A percentile compares a stretch with the other conserved stretches of the same genome.
phyloP scores from a whole-genome alignment of 2,113 vertebrate species.

The Hylia prasina region DNA sequence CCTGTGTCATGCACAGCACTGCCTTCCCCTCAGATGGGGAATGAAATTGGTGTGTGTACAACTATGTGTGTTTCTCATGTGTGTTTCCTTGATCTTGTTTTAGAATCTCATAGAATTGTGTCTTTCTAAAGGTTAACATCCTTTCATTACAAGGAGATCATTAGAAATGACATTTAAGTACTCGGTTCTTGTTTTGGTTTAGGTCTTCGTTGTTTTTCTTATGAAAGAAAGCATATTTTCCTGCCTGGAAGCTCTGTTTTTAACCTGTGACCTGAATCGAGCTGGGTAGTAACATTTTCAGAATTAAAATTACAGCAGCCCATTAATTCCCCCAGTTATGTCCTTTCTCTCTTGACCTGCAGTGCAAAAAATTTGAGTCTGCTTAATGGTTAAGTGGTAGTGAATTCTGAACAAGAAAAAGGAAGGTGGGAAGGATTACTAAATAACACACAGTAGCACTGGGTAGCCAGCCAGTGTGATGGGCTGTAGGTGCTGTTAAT shows the following conservation, averaged over 20 bases:
- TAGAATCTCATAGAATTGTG: background rate
- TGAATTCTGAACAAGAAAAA: background rate
- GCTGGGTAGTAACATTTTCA: background rate
- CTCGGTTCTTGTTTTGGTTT: background rate
- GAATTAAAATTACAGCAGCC: background rate
- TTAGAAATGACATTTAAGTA: background rate
- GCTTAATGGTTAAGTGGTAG: background rate
- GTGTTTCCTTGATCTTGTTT: background rate
- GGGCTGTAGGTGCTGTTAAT: background rate
- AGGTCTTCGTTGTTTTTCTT: background rate
- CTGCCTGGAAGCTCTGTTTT: background rate
- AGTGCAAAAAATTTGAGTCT: background rate
- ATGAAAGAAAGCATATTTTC: background rate
- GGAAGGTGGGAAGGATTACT: background rate
- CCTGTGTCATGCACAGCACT: background rate
- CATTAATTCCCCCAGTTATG: background rate
- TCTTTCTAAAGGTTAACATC: background rate
- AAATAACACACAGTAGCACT: background rate
- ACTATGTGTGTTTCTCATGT: background rate
- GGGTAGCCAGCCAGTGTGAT: background rate
- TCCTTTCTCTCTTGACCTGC: background rate
- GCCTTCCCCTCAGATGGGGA: background rate
- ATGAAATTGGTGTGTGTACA: background rate
- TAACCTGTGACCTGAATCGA: background rate
- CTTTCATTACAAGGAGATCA: background rate